phyloP scores from a whole-genome alignment of 2,113 vertebrate genomes.

The Lophotis ruficrista region DNA sequence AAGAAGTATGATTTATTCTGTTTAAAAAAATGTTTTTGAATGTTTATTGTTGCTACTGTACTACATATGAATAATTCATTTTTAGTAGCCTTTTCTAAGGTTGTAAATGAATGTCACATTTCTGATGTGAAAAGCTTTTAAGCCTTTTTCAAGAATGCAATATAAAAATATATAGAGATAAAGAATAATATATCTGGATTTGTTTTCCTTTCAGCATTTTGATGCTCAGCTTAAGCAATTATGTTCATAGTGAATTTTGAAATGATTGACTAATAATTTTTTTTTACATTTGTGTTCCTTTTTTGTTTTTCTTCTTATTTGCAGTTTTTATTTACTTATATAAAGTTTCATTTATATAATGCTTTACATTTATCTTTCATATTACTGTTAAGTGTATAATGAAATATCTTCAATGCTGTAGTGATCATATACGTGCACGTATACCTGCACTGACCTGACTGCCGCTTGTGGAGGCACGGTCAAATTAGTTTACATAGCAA shows the following conservation, averaged over 20 bases:
- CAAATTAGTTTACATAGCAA: background rate
- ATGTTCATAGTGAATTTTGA: background rate
- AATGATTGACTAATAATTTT: background rate
- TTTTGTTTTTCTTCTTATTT: background rate
- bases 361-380: background rate
- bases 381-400: background rate
- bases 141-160: background rate
- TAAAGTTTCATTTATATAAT: background rate
- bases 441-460: background rate
- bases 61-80: background rate
- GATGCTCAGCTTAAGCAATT: background rate
- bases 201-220: background rate
- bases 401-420: background rate
- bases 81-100: slow-evolving; percentile 8
- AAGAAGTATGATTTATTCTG: background rate
- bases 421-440: background rate
- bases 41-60: slow-evolving; percentile 22
- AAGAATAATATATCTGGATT: background rate
- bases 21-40: background rate
- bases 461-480: background rate
- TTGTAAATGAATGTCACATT: slow-evolving; percentile 1
- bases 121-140: background rate
- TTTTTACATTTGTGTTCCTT: background rate
- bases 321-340: background rate
- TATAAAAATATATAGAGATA: background rate